A percentile compares a stretch with the other conserved stretches of the same genome.
Conservation (phyloP, 2,888 invertebrate genomes). For the Ryuthela nishihirai region DNA sequence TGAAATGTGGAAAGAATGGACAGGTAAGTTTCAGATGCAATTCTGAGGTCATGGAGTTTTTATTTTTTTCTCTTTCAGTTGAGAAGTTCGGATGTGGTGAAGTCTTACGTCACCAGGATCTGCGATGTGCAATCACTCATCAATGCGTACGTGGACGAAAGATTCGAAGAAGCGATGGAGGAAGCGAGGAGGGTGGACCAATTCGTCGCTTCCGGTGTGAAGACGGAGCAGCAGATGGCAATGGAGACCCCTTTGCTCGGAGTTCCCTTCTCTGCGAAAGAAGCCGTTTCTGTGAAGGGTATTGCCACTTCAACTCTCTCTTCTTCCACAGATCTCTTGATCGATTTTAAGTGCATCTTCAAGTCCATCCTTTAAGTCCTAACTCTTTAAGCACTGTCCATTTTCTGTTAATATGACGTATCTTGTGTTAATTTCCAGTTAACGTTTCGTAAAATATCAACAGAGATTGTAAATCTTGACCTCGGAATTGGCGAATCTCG, state of each 20-base stretch:
- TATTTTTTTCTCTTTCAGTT: slow-evolving; percentile 55
- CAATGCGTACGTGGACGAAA: slow-evolving; percentile 77
- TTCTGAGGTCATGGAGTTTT: too few relatives aligned
- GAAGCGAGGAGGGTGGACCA: slow-evolving; percentile 72
- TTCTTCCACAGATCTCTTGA: too few relatives aligned
- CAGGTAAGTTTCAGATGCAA: slow-evolving; percentile 43
- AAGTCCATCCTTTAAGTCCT: too few relatives aligned
- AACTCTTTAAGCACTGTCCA: too few relatives aligned
- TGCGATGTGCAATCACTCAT: slow-evolving; percentile 69
- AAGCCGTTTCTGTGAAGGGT: slow-evolving; percentile 76
- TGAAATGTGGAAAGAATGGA: too few relatives aligned
- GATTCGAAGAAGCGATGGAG: slow-evolving; percentile 70
- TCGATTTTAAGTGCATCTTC: too few relatives aligned
- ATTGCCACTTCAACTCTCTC: too few relatives aligned
- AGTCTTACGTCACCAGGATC: slow-evolving; percentile 71
- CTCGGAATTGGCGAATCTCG: too few relatives aligned
- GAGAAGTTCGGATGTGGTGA: slow-evolving; percentile 65
- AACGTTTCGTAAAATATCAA: too few relatives aligned
- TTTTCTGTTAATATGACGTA: too few relatives aligned
- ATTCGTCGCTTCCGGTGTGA: slow-evolving; percentile 60
- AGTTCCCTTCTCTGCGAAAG: slow-evolving; percentile 88
- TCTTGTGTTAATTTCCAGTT: too few relatives aligned
- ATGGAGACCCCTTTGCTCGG: slow-evolving; percentile 74
- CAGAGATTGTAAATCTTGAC: too few relatives aligned
- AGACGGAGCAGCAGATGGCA: slow-evolving; percentile 58